A percentile compares a stretch with the other conserved stretches of the same genome.
phyloP scores from a whole-genome alignment of 2,888 invertebrate species.

The Polydrusus tereticollis region DNA sequence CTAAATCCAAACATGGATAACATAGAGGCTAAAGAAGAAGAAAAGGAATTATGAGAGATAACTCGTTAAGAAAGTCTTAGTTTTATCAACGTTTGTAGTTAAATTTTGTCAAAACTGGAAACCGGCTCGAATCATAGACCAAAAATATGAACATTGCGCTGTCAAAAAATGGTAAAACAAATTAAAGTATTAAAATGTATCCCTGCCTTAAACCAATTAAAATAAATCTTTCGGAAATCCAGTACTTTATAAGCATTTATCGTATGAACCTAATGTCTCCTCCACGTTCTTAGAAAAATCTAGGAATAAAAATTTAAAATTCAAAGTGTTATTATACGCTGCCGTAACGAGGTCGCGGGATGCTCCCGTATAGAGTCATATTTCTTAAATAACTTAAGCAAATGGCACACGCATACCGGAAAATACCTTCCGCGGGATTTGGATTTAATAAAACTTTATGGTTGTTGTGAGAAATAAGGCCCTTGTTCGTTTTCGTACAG shows the following conservation, averaged over 20 bases:
- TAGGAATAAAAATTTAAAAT: slow-evolving; percentile 46
- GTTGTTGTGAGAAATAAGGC: slow-evolving; percentile 55
- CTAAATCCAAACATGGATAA: no score
- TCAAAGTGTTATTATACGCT: slow-evolving; percentile 47
- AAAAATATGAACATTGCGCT: no score
- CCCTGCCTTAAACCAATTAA: no score
- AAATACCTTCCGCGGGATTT: slow-evolving; percentile 52
- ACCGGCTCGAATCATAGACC: no score
- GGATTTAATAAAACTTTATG: slow-evolving; percentile 60
- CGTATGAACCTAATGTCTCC: not conserved
- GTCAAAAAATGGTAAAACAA: no score
- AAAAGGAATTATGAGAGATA: no score
- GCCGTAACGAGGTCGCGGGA: slow-evolving; percentile 36
- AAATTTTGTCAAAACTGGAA: no score
- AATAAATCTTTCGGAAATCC: not conserved
- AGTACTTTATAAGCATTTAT: slow-evolving; percentile 6
- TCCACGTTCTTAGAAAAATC: slow-evolving; percentile 33
- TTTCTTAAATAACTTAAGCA: slow-evolving; percentile 49
- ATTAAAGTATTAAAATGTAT: no score
- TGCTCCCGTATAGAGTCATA: slow-evolving; percentile 42
- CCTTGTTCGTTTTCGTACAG: slow-evolving; percentile 17
- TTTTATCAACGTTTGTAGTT: no score
- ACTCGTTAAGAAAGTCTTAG: no score
- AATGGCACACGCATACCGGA: slow-evolving; percentile 45
- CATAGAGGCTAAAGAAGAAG: no score